Evolutionary conservation across 2,888 invertebrate species (phyloP).

Genomic region (Nomada fucata): DNA sequence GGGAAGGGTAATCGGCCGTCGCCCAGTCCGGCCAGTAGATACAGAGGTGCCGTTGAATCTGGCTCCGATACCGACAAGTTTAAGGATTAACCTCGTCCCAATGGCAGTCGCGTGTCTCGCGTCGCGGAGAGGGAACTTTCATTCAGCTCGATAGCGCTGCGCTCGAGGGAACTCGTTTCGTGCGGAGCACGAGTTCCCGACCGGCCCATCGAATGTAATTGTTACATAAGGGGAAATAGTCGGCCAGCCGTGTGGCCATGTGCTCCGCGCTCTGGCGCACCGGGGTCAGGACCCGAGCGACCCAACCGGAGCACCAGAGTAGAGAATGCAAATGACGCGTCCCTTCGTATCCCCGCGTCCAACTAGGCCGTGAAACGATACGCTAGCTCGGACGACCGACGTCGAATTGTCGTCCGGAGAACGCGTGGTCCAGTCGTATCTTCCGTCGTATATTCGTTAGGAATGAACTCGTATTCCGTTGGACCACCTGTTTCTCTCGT

Average conservation of each 20-base stretch:
- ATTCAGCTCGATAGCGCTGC: slow-evolving; percentile 5
- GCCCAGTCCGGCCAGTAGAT: too few relatives aligned
- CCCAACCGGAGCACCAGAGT: slow-evolving; percentile 4
- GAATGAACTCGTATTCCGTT: too few relatives aligned
- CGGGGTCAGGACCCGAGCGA: slow-evolving; percentile 50
- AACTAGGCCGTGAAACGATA: slow-evolving; percentile 41
- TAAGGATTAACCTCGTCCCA: neutral
- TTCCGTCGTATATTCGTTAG: too few relatives aligned
- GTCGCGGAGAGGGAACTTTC: slow-evolving; percentile 4
- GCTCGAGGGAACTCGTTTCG: slow-evolving; percentile 2
- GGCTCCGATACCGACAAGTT: neutral
- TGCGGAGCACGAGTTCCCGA: slow-evolving; percentile 3
- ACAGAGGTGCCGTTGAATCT: too few relatives aligned
- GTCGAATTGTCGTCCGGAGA: neutral
- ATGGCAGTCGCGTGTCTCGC: neutral
- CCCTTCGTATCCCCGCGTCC: slow-evolving; percentile 12
- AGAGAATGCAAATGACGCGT: slow-evolving; percentile 22
- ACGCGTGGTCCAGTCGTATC: too few relatives aligned
- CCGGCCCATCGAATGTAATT: slow-evolving; percentile 21
- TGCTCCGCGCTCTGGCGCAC: slow-evolving; percentile 30
- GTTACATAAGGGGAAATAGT: slow-evolving; percentile 48
- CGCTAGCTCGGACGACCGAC: slow-evolving; percentile 1
- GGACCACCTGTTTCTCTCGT: too few relatives aligned
- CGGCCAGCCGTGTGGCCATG: slow-evolving; percentile 45
- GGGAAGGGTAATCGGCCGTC: too few relatives aligned